Percentiles rank a stretch among this genome's conserved stretches.
Evolutionary conservation across 2,888 invertebrate genomes (phyloP).

Genomic region (Candidula unifasciata): DNA sequence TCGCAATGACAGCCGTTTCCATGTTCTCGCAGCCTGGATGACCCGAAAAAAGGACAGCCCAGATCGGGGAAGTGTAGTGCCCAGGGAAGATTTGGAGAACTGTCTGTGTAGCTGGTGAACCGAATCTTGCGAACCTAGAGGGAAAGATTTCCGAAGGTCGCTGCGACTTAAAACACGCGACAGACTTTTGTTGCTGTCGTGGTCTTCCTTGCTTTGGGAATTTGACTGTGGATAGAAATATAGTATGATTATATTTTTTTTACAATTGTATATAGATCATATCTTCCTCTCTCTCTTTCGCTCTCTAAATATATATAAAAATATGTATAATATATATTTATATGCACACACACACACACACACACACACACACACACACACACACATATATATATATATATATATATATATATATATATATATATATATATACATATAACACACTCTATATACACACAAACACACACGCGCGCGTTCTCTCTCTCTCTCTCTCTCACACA

Average conservation of each 20-base stretch:
- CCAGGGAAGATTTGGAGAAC: constrained; percentile 3
- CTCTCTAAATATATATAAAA: no score
- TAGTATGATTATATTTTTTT: not conserved
- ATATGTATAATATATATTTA: no score
- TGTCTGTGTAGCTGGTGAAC: not conserved
- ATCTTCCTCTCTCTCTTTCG: no score
- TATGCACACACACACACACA: no score
- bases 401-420: no score
- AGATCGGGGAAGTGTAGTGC: constrained; percentile 5
- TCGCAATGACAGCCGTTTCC: constrained; percentile 64
- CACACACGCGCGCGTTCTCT: no score
- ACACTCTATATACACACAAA: no score
- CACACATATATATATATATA: no score
- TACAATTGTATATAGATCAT: not conserved
- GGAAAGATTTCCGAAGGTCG: constrained; percentile 37
- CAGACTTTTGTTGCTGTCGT: not conserved
- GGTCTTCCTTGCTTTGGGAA: constrained; percentile 8
- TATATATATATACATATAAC: no score
- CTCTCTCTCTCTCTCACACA: no score
- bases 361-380: no score
- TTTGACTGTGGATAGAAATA: not conserved
- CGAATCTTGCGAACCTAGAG: constrained; percentile 28
- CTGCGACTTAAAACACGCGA: constrained; percentile 24
- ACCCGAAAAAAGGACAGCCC: constrained; percentile 65
- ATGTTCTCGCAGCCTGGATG: constrained; percentile 66